These are phyloP conservation scores for Telenomus remus DNA, from an alignment of 1,140 invertebrate genomes.

Conservation along the genomic window DNA sequence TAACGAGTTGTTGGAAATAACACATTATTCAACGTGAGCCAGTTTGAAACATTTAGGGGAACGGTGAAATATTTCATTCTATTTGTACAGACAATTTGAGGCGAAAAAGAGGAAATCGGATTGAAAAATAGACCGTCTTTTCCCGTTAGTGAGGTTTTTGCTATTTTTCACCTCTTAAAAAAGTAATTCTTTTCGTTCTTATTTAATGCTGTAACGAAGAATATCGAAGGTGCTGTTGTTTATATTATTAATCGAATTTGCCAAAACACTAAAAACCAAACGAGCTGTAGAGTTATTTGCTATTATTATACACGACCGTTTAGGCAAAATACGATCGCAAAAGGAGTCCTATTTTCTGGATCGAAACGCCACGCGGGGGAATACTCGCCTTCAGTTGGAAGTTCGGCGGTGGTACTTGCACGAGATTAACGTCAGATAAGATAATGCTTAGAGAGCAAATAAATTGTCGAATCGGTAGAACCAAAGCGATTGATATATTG, in stretches of 20 bases:
- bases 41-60: too few species aligned
- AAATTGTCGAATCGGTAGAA: conserved; percentile 53
- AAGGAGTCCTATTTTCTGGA: conserved; percentile 31
- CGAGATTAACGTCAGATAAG: conserved; percentile 51
- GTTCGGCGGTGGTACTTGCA: conserved; percentile 44
- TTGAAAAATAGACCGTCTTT: too few species aligned
- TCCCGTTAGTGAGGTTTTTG: too few species aligned
- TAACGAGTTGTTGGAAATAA: neutral
- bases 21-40: neutral
- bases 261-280: too few species aligned
- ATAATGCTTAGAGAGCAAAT: conserved; percentile 46
- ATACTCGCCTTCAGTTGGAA: conserved; percentile 42
- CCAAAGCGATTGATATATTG: conserved; percentile 43
- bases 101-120: neutral
- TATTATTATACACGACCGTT: neutral
- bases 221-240: too few species aligned
- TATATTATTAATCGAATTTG: too few species aligned
- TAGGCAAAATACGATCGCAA: conserved; percentile 22
- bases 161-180: too few species aligned
- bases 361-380: conserved; percentile 39
- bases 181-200: too few species aligned
- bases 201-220: too few species aligned
- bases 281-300: too few species aligned
- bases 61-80: neutral
- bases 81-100: neutral